phyloP scores from a whole-genome alignment of 2,888 invertebrate genomes.

The Cordylochernes scorpioides region DNA sequence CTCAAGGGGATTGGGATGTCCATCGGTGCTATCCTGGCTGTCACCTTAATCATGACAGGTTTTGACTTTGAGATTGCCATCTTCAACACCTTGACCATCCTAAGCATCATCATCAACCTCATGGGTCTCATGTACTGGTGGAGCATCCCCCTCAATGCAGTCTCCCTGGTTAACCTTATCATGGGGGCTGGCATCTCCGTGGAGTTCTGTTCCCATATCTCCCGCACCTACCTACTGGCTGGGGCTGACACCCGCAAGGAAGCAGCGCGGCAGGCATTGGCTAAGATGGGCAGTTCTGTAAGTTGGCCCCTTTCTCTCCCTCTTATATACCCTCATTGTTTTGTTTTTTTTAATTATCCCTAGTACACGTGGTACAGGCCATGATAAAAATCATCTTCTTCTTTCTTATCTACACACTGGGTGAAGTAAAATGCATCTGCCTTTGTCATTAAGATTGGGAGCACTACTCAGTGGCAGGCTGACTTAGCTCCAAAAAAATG shows the following conservation, averaged over 20 bases:
- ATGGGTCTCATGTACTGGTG: conserved; percentile 28
- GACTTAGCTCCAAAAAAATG: too few relatives aligned
- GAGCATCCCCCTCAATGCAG: conserved; percentile 28
- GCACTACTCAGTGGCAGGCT: too few relatives aligned
- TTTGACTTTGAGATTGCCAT: conserved; percentile 26
- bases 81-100: conserved; percentile 23
- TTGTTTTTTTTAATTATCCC: too few relatives aligned
- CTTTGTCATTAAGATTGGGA: too few relatives aligned
- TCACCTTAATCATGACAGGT: conserved; percentile 22
- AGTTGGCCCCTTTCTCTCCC: conserved; percentile 41
- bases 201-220: conserved; percentile 92
- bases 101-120: conserved; percentile 25
- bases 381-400: too few relatives aligned
- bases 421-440: too few relatives aligned
- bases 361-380: too few relatives aligned
- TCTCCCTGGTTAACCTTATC: conserved; percentile 30
- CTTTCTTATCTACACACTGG: too few relatives aligned
- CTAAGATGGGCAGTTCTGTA: conserved; percentile 75
- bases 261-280: conserved; percentile 53
- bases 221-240: conserved; percentile 64
- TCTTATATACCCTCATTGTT: too few relatives aligned
- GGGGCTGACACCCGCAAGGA: conserved; percentile 39
- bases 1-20: conserved; percentile 24
- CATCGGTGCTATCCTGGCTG: conserved; percentile 24
- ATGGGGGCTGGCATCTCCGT: conserved; percentile 84